phyloP scores from a whole-genome alignment of 2,888 invertebrate genomes.

The Tortrix viridana region DNA sequence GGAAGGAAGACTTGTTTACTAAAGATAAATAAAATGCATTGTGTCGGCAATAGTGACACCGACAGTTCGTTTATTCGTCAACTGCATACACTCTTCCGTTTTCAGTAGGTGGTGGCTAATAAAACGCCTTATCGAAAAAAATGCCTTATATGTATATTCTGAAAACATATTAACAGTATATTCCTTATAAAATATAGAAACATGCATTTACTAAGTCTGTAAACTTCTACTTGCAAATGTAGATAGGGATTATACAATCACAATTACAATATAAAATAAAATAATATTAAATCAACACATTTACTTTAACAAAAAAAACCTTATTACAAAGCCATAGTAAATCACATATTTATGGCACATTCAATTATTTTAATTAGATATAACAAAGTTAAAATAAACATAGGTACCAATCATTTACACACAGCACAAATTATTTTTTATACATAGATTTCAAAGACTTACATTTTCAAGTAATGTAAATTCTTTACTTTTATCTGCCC shows the following conservation, averaged over 20 bases:
- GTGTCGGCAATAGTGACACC: too few species aligned
- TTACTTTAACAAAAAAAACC: neutral
- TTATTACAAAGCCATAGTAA: too few species aligned
- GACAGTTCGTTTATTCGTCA: too few species aligned
- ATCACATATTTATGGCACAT: too few species aligned
- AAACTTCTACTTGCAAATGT: neutral
- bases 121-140: neutral
- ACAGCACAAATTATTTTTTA: too few species aligned
- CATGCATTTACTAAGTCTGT: neutral
- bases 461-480: slow-evolving; percentile 1
- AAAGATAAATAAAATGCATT: too few species aligned
- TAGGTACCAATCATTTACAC: too few species aligned
- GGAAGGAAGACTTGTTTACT: too few species aligned
- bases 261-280: neutral
- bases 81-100: too few species aligned
- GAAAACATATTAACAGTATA: neutral
- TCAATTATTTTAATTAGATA: too few species aligned
- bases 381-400: too few species aligned
- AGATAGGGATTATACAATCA: neutral
- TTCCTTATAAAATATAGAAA: neutral
- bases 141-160: neutral
- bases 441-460: neutral
- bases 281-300: too few species aligned
- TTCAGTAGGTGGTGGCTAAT: neutral
- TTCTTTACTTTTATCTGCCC: neutral